Evolutionary conservation across 2,797 vertebrate genomes (phyloP), one percentile per base, ranked within the genome.

Genomic region (Eulemur rubriventer): DNA sequence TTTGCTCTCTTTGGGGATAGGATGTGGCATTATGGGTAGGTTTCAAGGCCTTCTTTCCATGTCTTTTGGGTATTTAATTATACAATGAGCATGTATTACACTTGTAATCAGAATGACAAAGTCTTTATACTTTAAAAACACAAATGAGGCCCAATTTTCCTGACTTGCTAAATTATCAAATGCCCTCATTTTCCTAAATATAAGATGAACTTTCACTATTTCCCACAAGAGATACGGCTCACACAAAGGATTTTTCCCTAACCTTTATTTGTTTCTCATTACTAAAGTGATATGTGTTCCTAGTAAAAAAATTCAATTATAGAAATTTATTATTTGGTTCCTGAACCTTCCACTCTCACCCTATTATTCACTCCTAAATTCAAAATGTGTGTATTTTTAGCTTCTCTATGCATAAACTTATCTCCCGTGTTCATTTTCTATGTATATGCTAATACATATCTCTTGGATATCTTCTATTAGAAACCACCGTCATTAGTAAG

Each of bases 41-140:
- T 91, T 87, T 91, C 38, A 48, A 2, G 24, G n/a, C 28, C 24
- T 26, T 0, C 14, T 55, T 92, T 22, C 61, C 46, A 28, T 17
- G 52, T 78, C 26, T 41, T 88, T 85, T 82, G 75, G n/a, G 35
- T 78, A 22, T 93, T 87, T 93, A 73, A 82, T 89, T 91, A 76
- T 20, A n/a, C 65, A 67, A 1, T 6, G 43, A 76, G 26, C 50
- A 70, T 35, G 38, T 22, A 22, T 20, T 69, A 59, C 76, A 90
- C 85, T 82, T 70, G 35, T 59, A 67, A 90, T 41, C 57, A 69
- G 50, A 94, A 90, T 18, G 22, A 28, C 33, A 73, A 82, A 55
- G 16, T 70, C 91, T 35, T 93, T 93, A 91, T 93, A 26, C 90
- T 93, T 97, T 73, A 70, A 78, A 93, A 80, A 52, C 14, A 86